Evolutionary conservation across 2,113 vertebrate species (phyloP).

Genomic region (Sphaerodactylus townsendi): DNA sequence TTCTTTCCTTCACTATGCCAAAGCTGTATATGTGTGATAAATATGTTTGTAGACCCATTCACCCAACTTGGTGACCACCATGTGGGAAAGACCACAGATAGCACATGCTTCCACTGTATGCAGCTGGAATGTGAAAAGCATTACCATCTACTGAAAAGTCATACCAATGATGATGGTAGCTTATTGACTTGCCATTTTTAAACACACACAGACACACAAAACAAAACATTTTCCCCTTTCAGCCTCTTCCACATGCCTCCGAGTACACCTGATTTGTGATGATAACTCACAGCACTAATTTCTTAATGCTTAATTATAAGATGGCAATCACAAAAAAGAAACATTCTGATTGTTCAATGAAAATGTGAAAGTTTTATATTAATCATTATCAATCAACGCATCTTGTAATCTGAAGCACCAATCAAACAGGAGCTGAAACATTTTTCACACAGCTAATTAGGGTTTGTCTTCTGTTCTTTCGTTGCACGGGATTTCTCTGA

Average conservation of each 20-base stretch:
- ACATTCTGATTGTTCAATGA: constrained; percentile 28
- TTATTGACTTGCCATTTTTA: background rate
- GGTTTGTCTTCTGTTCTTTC: background rate
- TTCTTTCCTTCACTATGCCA: no score
- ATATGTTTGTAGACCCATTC: no score
- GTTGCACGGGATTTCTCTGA: background rate
- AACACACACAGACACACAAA: background rate
- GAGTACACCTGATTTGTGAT: background rate
- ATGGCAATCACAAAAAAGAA: constrained; percentile 29
- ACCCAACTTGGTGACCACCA: no score
- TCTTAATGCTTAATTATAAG: constrained; percentile 25
- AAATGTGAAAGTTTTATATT: constrained; percentile 28
- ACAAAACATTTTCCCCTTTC: constrained; percentile 11
- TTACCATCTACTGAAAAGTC: background rate
- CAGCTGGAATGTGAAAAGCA: no score
- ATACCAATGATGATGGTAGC: background rate
- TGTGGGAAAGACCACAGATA: no score
- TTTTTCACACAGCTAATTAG: background rate
- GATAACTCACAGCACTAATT: background rate
- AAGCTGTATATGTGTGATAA: no score
- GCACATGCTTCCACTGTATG: no score
- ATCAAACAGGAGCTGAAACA: constrained; percentile 44
- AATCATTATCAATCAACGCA: constrained; percentile 19
- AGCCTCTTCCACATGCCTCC: background rate
- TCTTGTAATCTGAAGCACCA: constrained; percentile 18